phyloP scores from a whole-genome alignment of 2,797 vertebrate species.

The Furcifer pardalis region DNA sequence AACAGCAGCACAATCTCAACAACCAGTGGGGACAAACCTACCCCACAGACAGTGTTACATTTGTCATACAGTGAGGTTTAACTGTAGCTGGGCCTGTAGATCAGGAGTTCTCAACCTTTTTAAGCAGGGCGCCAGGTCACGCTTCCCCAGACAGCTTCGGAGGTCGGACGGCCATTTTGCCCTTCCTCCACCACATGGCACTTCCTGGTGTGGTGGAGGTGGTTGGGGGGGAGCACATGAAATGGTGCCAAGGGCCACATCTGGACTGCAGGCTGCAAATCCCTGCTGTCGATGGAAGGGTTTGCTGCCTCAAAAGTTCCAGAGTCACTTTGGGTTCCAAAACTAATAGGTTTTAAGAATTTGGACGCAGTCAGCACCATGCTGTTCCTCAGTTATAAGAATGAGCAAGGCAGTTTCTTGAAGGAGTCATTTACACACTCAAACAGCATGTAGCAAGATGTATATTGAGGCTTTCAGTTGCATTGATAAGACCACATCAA shows the following conservation, averaged over 20 bases:
- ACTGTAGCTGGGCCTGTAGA: neutral
- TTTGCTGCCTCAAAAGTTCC: no score
- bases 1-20: neutral
- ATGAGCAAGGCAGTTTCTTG: neutral
- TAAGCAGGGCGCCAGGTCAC: no score
- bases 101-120: no score
- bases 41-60: neutral
- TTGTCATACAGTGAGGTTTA: neutral
- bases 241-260: no score
- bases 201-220: no score
- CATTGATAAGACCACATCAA: neutral
- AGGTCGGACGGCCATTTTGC: no score
- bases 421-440: neutral
- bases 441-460: neutral
- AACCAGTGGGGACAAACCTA: neutral
- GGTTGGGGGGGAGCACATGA: no score
- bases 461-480: neutral
- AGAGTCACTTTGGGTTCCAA: neutral
- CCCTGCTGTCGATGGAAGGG: no score
- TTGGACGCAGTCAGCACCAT: no score
- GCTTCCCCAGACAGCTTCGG: no score
- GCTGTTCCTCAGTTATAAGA: neutral
- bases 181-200: no score
- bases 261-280: no score
- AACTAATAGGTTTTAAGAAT: neutral